Evolutionary conservation across 2,113 vertebrate species (phyloP).

Genomic region (Embiotoca jacksoni): DNA sequence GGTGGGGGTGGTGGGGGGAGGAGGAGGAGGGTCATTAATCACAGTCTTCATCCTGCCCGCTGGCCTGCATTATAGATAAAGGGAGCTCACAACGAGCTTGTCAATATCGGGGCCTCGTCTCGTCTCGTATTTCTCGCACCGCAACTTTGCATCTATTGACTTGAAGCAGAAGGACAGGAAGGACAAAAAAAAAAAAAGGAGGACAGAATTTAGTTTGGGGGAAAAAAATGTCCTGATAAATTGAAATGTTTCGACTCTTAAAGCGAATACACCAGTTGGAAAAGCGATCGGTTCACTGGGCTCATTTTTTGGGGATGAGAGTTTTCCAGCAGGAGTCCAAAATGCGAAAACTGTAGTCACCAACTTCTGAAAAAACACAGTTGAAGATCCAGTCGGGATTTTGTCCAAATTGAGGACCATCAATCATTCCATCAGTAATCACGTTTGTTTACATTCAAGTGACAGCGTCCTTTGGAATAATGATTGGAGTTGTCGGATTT

Average conservation of each 20-base stretch:
- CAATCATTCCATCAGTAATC: too few relatives aligned
- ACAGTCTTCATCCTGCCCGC: slow-evolving; percentile 47
- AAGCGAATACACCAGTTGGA: not conserved
- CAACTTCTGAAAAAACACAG: slow-evolving; percentile 14
- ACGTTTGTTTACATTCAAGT: too few relatives aligned
- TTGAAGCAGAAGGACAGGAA: not conserved
- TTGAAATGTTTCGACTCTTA: not conserved
- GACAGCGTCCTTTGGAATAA: too few relatives aligned
- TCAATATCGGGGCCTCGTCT: slow-evolving; percentile 48
- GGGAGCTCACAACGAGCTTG: slow-evolving; percentile 1
- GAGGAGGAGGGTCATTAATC: slow-evolving; percentile 59
- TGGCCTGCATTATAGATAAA: slow-evolving; percentile 54
- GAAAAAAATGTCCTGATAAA: not conserved
- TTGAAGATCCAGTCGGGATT: too few relatives aligned
- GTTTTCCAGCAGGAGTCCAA: slow-evolving; percentile 2
- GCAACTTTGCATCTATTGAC: slow-evolving; percentile 27
- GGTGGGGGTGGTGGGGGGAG: too few relatives aligned
- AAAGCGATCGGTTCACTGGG: not conserved
- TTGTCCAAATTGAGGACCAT: not conserved
- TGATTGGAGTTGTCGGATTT: too few relatives aligned
- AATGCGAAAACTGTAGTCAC: not conserved
- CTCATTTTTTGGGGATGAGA: not conserved
- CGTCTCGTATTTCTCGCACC: slow-evolving; percentile 46
- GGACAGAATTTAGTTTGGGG: too few relatives aligned
- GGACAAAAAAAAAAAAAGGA: not conserved